Base-by-base conservation (phyloP, 2,888 invertebrate species). In the Tachina fera region DNA sequence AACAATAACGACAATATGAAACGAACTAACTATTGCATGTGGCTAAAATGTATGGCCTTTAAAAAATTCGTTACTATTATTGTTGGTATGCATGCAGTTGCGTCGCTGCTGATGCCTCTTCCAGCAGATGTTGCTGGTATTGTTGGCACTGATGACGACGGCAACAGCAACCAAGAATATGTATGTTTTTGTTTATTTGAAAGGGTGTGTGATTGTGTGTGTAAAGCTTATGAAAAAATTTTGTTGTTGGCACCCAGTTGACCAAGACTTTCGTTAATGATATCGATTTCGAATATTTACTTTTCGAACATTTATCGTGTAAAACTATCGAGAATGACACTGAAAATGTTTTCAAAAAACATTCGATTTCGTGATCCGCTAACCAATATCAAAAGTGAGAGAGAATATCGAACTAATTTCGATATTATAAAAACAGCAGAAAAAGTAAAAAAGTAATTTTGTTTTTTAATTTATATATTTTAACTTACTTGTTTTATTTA, bases 21-120 rank as follows among this genome's bases (percentile, higher is more conserved):
- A 60, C 47, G 47, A 68, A 47, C 45, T n/a, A 68, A 68, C 58
- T 60, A 77, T 68, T 77, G 68, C n/a, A 68, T 60, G 14, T 68
- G 68, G 58, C 77, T 51, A 70, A 70, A 45, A 68, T 60, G 78
- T 65, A 75, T 19, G 11, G 68, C 41, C 47, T 68, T 60, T 31
- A 61, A 58, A 61, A 58, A 43, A 31, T 79, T 67, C 56, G 56
- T 65, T 78, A 53, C 58, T 80, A 72, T 49, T 80, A 72, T 49
- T 58, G 47, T 22, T 61, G 60, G 60, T 31, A 31, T 31, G 31
- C 31, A 31, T 31, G 31, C n/a, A 51, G 67, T 13, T 68, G 45
- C 58, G 53, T 39, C 51, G 39, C 47, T n/a, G 67, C 11, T 61
- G 45, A 56, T 16, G 31, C 9, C 49, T 43, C 60, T 22, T 56